Conservation (phyloP, 2,888 invertebrate genomes). For the Hydraecia micacea region DNA sequence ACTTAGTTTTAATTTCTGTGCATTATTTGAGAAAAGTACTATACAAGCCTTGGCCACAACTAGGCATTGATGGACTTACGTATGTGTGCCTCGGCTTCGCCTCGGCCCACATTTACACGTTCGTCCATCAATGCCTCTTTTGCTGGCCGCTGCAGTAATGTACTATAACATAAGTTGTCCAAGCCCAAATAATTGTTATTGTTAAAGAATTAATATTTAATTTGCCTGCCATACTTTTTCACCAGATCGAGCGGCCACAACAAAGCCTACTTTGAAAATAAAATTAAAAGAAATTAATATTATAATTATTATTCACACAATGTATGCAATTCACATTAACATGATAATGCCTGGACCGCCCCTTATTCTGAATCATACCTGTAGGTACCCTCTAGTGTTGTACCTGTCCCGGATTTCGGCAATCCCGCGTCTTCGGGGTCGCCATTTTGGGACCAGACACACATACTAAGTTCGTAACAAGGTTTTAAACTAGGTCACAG, state of each 20-base stretch:
- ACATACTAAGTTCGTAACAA: constrained; percentile 44
- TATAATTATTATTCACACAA: constrained; percentile 54
- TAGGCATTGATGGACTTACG: too few relatives aligned
- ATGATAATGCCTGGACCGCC: constrained; percentile 73
- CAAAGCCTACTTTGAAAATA: neutral
- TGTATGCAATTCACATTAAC: constrained; percentile 66
- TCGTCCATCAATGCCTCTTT: too few relatives aligned
- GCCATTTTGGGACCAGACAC: constrained; percentile 31
- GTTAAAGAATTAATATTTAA: too few relatives aligned
- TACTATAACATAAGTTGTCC: too few relatives aligned
- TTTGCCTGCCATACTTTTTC: neutral
- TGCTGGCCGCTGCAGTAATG: too few relatives aligned
- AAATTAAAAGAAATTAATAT: neutral
- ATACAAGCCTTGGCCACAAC: too few relatives aligned
- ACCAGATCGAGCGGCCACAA: neutral
- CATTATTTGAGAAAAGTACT: too few relatives aligned
- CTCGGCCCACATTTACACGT: too few relatives aligned
- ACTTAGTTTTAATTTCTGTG: too few relatives aligned
- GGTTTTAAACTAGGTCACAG: constrained; percentile 54
- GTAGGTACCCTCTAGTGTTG: constrained; percentile 54
- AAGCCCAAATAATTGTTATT: too few relatives aligned
- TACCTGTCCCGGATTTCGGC: constrained; percentile 5
- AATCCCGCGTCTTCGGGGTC: constrained; percentile 32
- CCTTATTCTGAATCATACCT: constrained; percentile 62
- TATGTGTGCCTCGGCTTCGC: too few relatives aligned